Conservation (phyloP, 2,888 invertebrate genomes). For the Pristionchus japonicus region DNA sequence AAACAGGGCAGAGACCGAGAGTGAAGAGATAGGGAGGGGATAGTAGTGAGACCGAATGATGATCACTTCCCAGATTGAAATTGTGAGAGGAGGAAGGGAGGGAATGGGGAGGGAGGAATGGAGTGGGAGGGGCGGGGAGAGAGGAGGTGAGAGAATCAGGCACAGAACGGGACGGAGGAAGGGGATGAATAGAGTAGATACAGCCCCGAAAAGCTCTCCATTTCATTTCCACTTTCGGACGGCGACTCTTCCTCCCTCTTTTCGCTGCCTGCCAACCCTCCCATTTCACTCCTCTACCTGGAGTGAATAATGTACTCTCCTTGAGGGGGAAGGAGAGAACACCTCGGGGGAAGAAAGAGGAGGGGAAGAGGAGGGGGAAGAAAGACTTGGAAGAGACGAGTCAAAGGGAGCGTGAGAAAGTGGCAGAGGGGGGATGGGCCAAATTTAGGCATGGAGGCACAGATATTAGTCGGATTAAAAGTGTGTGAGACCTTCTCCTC, state of each 20-base stretch:
- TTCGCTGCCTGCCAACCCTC: not conserved
- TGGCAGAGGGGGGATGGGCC: not conserved
- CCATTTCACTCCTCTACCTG: not conserved
- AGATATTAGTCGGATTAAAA: not conserved
- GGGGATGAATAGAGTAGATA: not conserved
- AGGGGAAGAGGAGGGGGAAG: not conserved
- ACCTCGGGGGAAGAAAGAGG: not conserved
- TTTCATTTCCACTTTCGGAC: conserved; percentile 37
- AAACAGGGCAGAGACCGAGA: not conserved
- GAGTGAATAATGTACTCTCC: not conserved
- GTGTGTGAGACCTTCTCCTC: not conserved
- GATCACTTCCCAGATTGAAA: conserved; percentile 33
- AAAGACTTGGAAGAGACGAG: not conserved
- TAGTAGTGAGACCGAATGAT: not conserved
- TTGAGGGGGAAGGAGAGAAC: no score
- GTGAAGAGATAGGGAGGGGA: not conserved
- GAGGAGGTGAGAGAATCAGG: conserved; percentile 19
- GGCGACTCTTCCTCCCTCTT: not conserved
- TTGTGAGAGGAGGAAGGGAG: not conserved
- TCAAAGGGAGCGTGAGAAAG: not conserved
- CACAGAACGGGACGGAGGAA: not conserved
- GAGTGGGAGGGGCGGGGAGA: not conserved
- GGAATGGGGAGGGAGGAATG: not conserved
- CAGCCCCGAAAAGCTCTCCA: not conserved
- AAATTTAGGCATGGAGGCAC: not conserved